Conservation (phyloP, 2,797 vertebrate genomes). For the Lateolabrax maculatus region DNA sequence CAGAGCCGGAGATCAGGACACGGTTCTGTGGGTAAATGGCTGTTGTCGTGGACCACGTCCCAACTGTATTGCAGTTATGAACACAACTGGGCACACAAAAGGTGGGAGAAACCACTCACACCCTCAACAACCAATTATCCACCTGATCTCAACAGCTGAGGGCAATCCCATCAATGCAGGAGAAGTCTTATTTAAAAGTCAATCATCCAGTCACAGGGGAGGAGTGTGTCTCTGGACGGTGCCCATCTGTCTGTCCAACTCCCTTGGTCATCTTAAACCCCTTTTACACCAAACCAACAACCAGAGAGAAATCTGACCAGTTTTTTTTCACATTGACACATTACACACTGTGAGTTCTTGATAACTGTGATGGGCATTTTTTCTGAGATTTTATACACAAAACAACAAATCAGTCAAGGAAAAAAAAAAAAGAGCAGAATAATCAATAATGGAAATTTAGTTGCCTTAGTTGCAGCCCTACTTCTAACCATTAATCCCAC, state of each 20-base stretch:
- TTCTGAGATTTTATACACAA: not conserved
- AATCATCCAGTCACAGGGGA: slow-evolving; percentile 64
- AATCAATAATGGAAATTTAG: not conserved
- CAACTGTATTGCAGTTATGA: slow-evolving; percentile 57
- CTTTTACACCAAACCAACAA: slow-evolving; percentile 28
- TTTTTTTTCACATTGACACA: slow-evolving; percentile 28
- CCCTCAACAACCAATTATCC: slow-evolving; percentile 70
- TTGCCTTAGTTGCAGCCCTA: not conserved
- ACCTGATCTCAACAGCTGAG: slow-evolving; percentile 77
- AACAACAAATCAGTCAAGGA: not conserved
- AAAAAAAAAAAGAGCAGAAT: not conserved
- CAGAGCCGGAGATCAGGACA: slow-evolving; percentile 60
- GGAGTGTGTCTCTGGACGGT: slow-evolving; percentile 9
- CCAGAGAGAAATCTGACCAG: not conserved
- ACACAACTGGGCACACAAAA: slow-evolving; percentile 58
- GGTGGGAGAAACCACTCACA: slow-evolving; percentile 52
- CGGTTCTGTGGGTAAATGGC: slow-evolving; percentile 51
- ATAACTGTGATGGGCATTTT: not conserved
- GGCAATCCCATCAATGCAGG: slow-evolving; percentile 47
- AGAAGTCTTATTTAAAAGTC: slow-evolving; percentile 74
- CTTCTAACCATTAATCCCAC: not conserved
- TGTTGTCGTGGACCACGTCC: slow-evolving; percentile 57
- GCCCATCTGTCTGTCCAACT: slow-evolving; percentile 55
- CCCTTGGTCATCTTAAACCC: slow-evolving; percentile 21
- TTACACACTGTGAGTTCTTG: no score